These are phyloP conservation scores for Ranitomeya variabilis DNA, from an alignment of 2,113 vertebrate species.

Conservation along the genomic window DNA sequence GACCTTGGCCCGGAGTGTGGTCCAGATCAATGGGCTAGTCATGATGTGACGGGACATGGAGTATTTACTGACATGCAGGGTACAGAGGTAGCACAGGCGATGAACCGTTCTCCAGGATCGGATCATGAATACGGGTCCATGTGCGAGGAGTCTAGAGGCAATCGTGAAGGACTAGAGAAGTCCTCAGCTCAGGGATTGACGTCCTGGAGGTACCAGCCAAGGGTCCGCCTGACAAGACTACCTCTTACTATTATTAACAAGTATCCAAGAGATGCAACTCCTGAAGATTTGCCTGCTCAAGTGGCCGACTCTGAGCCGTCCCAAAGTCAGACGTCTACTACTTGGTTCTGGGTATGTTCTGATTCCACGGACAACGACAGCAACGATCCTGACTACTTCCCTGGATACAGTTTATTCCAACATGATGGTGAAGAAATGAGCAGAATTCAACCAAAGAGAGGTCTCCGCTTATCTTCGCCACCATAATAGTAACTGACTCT, in stretches of 20 bases:
- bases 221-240: background rate
- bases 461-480: background rate
- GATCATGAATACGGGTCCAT: background rate
- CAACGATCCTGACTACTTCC: background rate
- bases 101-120: background rate
- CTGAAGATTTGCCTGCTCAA: background rate
- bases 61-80: background rate
- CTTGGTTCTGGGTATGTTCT: background rate
- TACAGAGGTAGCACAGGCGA: background rate
- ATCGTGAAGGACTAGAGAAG: background rate
- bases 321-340: background rate
- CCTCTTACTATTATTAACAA: background rate
- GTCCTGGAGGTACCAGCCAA: conserved; percentile 9
- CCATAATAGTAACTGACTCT: background rate
- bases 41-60: background rate
- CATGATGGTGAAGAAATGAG: background rate
- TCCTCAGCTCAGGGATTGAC: background rate
- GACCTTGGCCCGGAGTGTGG: background rate
- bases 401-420: background rate
- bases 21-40: background rate
- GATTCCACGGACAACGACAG: conserved; percentile 1
- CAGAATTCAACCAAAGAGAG: background rate
- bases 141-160: background rate
- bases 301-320: background rate
- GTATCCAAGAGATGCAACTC: background rate